Percentiles rank a stretch among this genome's conserved stretches.
Conservation (phyloP, 2,797 vertebrate species). For the Periparus ater region DNA sequence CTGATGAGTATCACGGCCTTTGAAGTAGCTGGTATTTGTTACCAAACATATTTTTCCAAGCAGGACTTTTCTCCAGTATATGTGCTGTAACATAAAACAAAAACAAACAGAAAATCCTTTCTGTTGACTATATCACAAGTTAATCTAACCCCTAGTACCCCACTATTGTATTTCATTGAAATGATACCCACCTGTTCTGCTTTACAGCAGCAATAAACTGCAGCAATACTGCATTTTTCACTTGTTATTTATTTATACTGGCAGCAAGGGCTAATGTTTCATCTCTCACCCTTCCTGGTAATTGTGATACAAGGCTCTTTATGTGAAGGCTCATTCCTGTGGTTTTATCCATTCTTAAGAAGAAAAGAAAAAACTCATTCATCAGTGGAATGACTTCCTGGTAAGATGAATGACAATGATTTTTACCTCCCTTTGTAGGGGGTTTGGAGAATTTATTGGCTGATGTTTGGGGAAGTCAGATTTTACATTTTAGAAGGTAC, state of each 20-base stretch:
- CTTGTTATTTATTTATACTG: constrained; percentile 32
- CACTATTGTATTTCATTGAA: background rate
- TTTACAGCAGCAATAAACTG: background rate
- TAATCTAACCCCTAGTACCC: background rate
- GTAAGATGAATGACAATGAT: background rate
- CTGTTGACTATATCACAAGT: background rate
- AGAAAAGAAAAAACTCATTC: constrained; percentile 42
- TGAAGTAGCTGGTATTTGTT: background rate
- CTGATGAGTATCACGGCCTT: background rate
- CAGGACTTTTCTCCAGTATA: background rate
- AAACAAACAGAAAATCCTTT: background rate
- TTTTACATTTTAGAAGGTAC: background rate
- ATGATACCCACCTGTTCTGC: background rate
- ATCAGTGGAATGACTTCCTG: constrained; percentile 44
- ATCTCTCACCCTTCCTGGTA: constrained; percentile 45
- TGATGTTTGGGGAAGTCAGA: background rate
- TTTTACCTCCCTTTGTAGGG: background rate
- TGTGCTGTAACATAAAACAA: background rate
- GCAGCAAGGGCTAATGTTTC: constrained; percentile 32
- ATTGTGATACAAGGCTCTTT: constrained; percentile 30
- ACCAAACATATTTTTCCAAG: background rate
- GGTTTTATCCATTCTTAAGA: constrained; percentile 51
- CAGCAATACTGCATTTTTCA: background rate
- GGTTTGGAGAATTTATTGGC: background rate
- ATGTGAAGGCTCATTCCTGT: constrained; percentile 49